Conservation (phyloP, 2,888 invertebrate genomes). For the Xanthia togata region DNA sequence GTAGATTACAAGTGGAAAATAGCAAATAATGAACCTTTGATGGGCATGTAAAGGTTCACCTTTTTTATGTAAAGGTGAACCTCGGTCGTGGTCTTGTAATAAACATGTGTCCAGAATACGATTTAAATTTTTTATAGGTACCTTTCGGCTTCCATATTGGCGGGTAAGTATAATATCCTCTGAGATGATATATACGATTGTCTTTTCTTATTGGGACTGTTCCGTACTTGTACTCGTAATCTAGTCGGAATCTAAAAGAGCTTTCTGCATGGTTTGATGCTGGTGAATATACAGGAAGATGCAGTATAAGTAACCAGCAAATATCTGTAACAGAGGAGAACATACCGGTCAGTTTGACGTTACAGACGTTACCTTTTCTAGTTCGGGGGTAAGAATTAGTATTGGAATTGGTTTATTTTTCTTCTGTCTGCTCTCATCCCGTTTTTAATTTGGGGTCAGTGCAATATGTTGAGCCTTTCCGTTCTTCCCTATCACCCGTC, state of each 20-base stretch:
- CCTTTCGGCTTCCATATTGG: background rate
- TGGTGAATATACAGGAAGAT: constrained; percentile 4
- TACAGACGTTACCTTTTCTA: background rate
- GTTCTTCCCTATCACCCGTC: background rate
- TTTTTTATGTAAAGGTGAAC: no score
- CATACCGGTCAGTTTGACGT: background rate
- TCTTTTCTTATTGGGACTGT: constrained; percentile 1
- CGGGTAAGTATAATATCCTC: background rate
- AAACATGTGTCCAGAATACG: no score
- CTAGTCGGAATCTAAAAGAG: background rate
- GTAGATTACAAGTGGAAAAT: background rate
- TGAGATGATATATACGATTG: background rate
- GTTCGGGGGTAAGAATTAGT: background rate
- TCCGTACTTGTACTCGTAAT: constrained; percentile 10
- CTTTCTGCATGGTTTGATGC: constrained; percentile 1
- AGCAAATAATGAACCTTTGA: background rate
- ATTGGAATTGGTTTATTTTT: background rate
- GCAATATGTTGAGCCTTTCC: no score
- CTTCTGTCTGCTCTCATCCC: background rate
- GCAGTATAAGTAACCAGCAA: constrained; percentile 14
- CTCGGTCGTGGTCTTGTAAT: no score
- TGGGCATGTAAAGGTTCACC: no score
- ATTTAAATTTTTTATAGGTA: no score
- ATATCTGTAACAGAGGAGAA: constrained; percentile 24
- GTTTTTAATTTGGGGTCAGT: background rate